phyloP scores from a whole-genome alignment of 2,888 invertebrate species.

The Habrosyne pyritoides region DNA sequence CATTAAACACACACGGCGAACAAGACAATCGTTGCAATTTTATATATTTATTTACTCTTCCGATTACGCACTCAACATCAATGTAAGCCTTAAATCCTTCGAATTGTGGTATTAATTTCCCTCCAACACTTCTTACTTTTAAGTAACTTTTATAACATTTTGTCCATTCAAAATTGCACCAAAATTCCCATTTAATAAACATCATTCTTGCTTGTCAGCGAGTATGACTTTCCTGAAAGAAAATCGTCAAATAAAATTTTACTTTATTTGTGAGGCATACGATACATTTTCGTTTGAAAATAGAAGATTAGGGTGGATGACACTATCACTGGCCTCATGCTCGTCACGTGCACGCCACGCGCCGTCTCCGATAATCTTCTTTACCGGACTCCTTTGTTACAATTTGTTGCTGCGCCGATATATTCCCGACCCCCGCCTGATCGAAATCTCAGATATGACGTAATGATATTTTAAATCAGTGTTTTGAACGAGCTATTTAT shows the following conservation, averaged over 20 bases:
- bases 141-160: slow-evolving; percentile 50
- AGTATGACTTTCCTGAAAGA: slow-evolving; percentile 29
- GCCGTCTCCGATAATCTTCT: slow-evolving; percentile 79
- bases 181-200: slow-evolving; percentile 33
- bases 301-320: slow-evolving; percentile 55
- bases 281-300: slow-evolving; percentile 30
- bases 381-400: slow-evolving; percentile 79
- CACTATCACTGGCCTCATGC: slow-evolving; percentile 68
- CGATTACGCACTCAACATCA: slow-evolving; percentile 76
- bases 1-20: slow-evolving; percentile 52
- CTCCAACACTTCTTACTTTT: slow-evolving; percentile 80
- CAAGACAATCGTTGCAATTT: slow-evolving; percentile 49
- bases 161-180: slow-evolving; percentile 32
- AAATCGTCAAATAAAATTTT: slow-evolving; percentile 15
- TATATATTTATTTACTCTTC: slow-evolving; percentile 74
- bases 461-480: slow-evolving; percentile 82
- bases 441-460: slow-evolving; percentile 73
- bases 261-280: slow-evolving; percentile 13
- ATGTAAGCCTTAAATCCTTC: slow-evolving; percentile 79
- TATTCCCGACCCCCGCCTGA: slow-evolving; percentile 64
- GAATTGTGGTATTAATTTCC: slow-evolving; percentile 83
- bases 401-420: slow-evolving; percentile 75
- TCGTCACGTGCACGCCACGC: slow-evolving; percentile 75
- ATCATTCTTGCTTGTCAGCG: slow-evolving; percentile 36
- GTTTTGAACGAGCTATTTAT: slow-evolving; percentile 64